These are phyloP conservation scores for Falco biarmicus DNA, from an alignment of 2,797 vertebrate genomes.

Conservation along the genomic window DNA sequence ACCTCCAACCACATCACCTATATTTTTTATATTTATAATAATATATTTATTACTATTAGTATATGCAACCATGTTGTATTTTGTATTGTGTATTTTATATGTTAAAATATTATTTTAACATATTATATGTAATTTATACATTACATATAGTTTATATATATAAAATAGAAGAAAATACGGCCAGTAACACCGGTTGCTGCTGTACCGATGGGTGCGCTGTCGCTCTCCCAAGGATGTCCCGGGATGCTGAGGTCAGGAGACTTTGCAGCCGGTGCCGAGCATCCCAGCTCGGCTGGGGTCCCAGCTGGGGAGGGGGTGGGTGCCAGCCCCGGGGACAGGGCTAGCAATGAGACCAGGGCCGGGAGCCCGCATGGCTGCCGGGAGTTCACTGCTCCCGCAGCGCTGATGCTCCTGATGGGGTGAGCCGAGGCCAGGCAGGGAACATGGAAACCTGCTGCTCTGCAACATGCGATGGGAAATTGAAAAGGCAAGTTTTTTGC, in stretches of 20 bases:
- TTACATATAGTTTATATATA: neutral
- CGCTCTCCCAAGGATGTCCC: neutral
- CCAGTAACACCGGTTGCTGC: neutral
- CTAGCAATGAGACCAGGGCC: neutral
- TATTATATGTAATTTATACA: neutral
- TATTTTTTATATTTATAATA: too few relatives aligned
- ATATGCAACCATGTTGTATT: too few relatives aligned
- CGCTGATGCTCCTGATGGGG: neutral
- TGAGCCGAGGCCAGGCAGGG: neutral
- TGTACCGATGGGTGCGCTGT: rapidly evolving
- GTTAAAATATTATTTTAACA: too few relatives aligned
- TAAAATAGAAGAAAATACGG: neutral
- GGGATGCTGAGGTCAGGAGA: neutral
- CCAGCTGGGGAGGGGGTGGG: neutral
- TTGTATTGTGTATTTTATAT: neutral
- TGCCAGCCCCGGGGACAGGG: neutral
- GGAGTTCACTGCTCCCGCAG: neutral
- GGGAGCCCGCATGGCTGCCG: neutral
- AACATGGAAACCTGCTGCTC: neutral
- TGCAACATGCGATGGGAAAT: neutral
- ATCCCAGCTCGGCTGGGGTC: neutral
- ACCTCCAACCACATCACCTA: neutral
- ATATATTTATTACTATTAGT: too few relatives aligned
- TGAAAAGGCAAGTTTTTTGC: neutral
- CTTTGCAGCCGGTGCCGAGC: neutral